A percentile compares a stretch with the other conserved stretches of the same genome.
Evolutionary conservation across 2,797 vertebrate species (phyloP).

Genomic region (Lepilemur septentrionalis): DNA sequence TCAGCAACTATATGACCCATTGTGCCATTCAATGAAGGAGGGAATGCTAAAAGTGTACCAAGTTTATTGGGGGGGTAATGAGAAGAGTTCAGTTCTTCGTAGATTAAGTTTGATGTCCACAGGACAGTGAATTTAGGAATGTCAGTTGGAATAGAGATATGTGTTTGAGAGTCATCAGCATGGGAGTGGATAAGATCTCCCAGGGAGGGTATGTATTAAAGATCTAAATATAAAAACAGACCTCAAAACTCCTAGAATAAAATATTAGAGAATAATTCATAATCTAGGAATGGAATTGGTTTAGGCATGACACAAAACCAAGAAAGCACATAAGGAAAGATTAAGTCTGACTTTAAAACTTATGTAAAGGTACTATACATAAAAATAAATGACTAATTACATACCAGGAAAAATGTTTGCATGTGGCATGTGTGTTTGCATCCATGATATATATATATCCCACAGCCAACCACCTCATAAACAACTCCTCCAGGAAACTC

Average conservation of each 20-base stretch:
- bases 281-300: not conserved
- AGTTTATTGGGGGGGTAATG: not conserved
- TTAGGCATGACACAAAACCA: not conserved
- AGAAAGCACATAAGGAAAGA: not conserved
- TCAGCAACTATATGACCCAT: not conserved
- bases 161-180: not conserved
- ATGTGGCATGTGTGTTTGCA: not conserved
- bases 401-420: conserved; percentile 36
- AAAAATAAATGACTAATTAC: conserved; percentile 60
- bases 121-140: not conserved
- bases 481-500: conserved; percentile 42
- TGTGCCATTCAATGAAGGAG: not conserved
- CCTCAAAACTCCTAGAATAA: not conserved
- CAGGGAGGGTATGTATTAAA: not conserved
- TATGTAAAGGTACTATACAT: not conserved
- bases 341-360: not conserved
- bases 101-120: not conserved
- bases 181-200: not conserved
- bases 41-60: not conserved
- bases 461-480: conserved; percentile 33
- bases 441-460: not conserved
- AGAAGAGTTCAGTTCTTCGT: conserved; percentile 27
- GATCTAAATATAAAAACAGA: not conserved
- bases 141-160: not conserved
- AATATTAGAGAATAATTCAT: conserved; percentile 11